Evolutionary conservation across 2,888 invertebrate species (phyloP).

Genomic region (Arrhopalites spinosus): DNA sequence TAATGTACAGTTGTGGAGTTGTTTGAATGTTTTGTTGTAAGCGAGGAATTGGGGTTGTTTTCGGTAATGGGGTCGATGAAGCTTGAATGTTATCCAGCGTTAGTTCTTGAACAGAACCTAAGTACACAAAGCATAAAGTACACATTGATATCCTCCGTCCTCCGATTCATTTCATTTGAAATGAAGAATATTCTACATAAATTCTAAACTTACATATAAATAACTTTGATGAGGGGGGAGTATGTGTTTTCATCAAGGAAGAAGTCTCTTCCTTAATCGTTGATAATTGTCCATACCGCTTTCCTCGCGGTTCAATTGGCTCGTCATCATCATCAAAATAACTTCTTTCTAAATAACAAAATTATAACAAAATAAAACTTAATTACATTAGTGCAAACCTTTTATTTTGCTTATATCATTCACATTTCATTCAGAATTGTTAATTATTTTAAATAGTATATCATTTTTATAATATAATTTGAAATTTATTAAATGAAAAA

Average conservation of each 20-base stretch:
- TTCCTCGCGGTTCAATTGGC: background rate
- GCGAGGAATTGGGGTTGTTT: background rate
- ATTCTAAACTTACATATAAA: too few species aligned
- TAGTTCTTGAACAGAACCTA: too few species aligned
- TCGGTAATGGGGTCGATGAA: background rate
- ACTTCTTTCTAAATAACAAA: too few species aligned
- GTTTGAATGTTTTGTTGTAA: background rate
- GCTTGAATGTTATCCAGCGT: background rate
- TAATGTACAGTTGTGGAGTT: background rate
- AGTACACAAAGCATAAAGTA: background rate
- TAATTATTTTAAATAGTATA: background rate
- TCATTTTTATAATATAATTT: background rate
- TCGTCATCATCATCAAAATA: conserved; percentile 15
- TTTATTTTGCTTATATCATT: background rate
- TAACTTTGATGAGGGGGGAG: too few species aligned
- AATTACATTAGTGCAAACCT: background rate
- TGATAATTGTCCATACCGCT: conserved; percentile 20
- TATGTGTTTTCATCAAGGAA: conserved; percentile 23
- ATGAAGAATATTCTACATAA: background rate
- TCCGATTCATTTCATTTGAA: too few species aligned
- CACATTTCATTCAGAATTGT: background rate
- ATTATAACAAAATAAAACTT: background rate
- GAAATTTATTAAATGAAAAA: background rate
- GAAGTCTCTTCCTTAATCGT: conserved; percentile 35
- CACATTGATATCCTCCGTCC: too few species aligned